These are phyloP conservation scores for Cephonodes hylas DNA, from an alignment of 2,888 invertebrate species.

Conservation along the genomic window DNA sequence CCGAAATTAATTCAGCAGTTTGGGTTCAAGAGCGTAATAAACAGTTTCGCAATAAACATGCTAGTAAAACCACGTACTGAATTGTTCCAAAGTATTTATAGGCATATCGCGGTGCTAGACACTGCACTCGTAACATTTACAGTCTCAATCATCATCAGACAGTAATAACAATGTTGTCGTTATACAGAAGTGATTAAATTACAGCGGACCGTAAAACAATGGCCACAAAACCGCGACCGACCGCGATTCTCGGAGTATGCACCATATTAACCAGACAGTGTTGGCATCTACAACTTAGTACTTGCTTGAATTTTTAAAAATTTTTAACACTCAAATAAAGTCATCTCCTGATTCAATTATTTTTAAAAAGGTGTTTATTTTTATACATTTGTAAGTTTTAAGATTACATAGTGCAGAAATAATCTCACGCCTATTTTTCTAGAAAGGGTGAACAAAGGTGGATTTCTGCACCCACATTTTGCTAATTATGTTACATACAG, in stretches of 20 bases:
- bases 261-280: conserved; percentile 20
- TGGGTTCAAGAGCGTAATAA: no score
- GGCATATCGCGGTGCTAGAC: background rate
- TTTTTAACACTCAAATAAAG: background rate
- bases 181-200: conserved; percentile 50
- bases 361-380: background rate
- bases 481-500: no score
- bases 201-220: conserved; percentile 50
- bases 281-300: background rate
- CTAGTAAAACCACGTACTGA: background rate
- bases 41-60: no score
- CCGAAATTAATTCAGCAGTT: no score
- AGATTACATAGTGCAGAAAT: no score
- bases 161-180: conserved; percentile 46
- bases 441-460: no score
- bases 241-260: conserved; percentile 12
- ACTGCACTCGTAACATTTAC: background rate
- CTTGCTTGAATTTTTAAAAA: background rate
- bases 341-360: background rate
- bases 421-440: no score
- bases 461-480: no score
- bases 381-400: no score
- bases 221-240: conserved; percentile 39
- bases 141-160: conserved; percentile 34
- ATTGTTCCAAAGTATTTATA: background rate